Evolutionary conservation across 2,797 vertebrate species (phyloP).

Genomic region (Hypotaenidia okinawae): DNA sequence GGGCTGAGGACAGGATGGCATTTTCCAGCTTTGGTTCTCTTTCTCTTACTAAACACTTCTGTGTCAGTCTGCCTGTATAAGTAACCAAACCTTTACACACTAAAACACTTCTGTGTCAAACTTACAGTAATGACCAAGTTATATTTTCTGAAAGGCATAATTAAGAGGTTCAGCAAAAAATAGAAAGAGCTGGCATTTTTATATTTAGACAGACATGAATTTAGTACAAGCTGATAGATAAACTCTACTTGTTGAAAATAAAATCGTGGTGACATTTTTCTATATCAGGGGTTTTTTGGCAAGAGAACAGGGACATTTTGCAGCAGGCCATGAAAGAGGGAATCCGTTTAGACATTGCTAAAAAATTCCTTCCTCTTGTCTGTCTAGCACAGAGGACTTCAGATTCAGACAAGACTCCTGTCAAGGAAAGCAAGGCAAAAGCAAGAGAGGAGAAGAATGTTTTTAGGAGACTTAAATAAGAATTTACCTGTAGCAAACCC

Average conservation of each 20-base stretch:
- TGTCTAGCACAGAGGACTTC: background rate
- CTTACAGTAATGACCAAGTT: background rate
- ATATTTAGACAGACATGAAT: background rate
- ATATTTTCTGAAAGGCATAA: constrained; percentile 23
- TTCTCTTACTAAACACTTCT: constrained; percentile 6
- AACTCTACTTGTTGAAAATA: constrained; percentile 33
- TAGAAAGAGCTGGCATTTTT: background rate
- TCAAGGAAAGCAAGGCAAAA: background rate
- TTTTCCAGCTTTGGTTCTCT: constrained; percentile 38
- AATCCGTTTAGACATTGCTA: background rate
- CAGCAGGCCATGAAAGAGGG: background rate
- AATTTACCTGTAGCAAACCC: background rate
- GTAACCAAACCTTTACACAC: background rate
- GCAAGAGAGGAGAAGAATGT: background rate
- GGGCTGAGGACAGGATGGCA: background rate
- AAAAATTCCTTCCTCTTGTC: constrained; percentile 3
- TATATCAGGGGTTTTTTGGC: background rate
- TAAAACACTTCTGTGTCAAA: background rate
- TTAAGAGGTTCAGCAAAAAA: constrained; percentile 9
- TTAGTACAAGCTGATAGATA: constrained; percentile 2
- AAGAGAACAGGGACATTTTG: background rate
- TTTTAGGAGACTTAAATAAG: background rate
- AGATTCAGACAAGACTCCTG: constrained; percentile 17
- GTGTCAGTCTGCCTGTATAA: background rate
- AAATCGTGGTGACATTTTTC: constrained; percentile 1